Base-by-base conservation (phyloP, 1,140 invertebrate genomes). In the Drosophila watanabei region DNA sequence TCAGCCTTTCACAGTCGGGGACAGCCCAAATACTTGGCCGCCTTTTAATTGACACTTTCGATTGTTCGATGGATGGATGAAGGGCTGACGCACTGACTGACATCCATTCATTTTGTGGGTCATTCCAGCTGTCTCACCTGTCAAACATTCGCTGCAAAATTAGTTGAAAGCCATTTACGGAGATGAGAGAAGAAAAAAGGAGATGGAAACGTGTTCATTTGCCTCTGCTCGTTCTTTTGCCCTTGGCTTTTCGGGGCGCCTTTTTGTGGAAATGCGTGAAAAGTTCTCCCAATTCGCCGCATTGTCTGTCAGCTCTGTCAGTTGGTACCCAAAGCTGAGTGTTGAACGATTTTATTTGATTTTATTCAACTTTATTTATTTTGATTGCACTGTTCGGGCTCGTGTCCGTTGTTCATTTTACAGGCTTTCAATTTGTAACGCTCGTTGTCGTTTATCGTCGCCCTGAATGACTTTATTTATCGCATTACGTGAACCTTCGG, bases 31-130 rank as follows among this genome's bases (percentile, higher is more conserved):
- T 79, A 71, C 43, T 60, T 54, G 66, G 73, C 78, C 60, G 64
- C 60, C 75, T 59, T 65, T 85, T 89, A 89, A 88, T 88, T 88
- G 85, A 89, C 85, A 88, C 85, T 88, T 88, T 88, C 81, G 78
- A 85, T 81, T 88, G 75, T 85, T 63, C 39, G 77, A 45, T 48
- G 68, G 37, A 32, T 41, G 43, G 57, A 43, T 51, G 71, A 80
- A 56, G 63, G 76, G 28, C 57, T 69, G 60, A 57, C 57, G 39
- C 57, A 43, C 57, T 69, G 64, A 78, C 51, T 78, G 76, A 51
- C 76, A 77, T 49, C 54, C 80, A 56, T 57, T 18, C 56, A 65
- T 58, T 79, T 69, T 78, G 80, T 58, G 76, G 58, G 24, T 37
- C 57, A 54, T 61, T 59, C 46, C 37, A 49, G 41, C 52, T 43